Evolutionary conservation across 2,113 vertebrate genomes (phyloP).

Genomic region (Zosterops hypoxanthus): DNA sequence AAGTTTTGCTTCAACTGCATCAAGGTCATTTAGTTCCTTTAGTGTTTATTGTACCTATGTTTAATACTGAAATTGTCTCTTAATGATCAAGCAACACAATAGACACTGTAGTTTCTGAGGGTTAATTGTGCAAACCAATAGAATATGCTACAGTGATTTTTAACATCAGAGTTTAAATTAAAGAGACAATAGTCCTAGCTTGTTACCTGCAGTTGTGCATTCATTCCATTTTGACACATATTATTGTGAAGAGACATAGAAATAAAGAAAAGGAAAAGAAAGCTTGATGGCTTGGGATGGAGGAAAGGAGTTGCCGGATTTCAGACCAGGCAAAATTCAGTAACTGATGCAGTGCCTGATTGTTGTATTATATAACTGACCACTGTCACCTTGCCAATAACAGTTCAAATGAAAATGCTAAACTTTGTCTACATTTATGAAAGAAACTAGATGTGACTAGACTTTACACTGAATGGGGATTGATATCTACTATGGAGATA

Average conservation of each 20-base stretch:
- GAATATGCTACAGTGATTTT: constrained; percentile 12
- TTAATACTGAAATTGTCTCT: not conserved
- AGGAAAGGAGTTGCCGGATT: not conserved
- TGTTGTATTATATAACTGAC: not conserved
- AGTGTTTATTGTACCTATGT: not conserved
- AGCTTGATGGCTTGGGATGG: not conserved
- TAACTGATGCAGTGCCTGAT: not conserved
- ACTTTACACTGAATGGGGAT: not conserved
- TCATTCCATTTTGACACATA: not conserved
- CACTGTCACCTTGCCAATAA: not conserved
- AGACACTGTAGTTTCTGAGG: not conserved
- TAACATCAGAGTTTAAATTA: not conserved
- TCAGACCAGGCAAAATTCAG: not conserved
- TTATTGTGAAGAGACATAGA: not conserved
- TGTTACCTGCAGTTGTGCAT: not conserved
- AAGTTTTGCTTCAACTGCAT: not conserved
- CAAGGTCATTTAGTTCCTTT: not conserved
- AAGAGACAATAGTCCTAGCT: not conserved
- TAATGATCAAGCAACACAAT: not conserved
- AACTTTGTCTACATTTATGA: not conserved
- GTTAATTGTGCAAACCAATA: not conserved
- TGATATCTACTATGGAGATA: not conserved
- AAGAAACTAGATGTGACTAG: not conserved
- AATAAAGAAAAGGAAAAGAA: constrained; percentile 17
- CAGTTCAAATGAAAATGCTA: not conserved